A percentile compares a stretch with the other conserved stretches of the same genome.
phyloP scores from a whole-genome alignment of 2,113 vertebrate genomes.

The Polypterus bichir region DNA sequence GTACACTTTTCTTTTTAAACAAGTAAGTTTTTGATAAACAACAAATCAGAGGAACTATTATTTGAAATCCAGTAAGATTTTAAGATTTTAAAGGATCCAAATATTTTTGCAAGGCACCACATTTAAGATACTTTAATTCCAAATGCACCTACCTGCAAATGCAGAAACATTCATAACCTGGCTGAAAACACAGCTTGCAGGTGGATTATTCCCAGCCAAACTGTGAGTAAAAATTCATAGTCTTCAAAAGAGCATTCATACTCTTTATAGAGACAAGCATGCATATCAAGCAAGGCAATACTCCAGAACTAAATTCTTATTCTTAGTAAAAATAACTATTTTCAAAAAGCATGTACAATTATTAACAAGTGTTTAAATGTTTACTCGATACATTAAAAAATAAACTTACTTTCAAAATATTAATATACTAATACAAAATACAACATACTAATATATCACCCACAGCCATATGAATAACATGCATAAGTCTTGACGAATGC shows the following conservation, averaged over 20 bases:
- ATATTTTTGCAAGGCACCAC: too few relatives aligned
- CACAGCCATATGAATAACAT: too few relatives aligned
- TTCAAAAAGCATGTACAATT: conserved; percentile 4
- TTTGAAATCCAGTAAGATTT: too few relatives aligned
- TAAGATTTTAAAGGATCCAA: too few relatives aligned
- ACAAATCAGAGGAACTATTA: too few relatives aligned
- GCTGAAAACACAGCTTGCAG: conserved; percentile 83
- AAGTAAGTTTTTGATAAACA: too few relatives aligned
- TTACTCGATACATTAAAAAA: not conserved
- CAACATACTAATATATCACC: too few relatives aligned
- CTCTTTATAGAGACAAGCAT: not conserved
- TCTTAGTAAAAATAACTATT: conserved; percentile 1
- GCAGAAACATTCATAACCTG: conserved; percentile 84
- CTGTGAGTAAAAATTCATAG: conserved; percentile 42
- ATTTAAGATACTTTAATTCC: not conserved
- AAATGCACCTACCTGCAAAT: conserved; percentile 63
- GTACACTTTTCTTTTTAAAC: too few relatives aligned
- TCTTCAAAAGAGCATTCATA: conserved; percentile 13
- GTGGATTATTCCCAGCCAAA: conserved; percentile 70
- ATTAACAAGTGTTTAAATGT: not conserved
- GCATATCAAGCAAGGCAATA: conserved; percentile 1
- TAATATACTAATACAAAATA: too few relatives aligned
- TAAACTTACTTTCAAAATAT: too few relatives aligned
- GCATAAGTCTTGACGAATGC: too few relatives aligned
- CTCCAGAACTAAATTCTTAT: conserved; percentile 7